Percentiles rank a stretch among this genome's conserved stretches.
Conservation (phyloP, 2,888 invertebrate species). For the Platynereis dumerilii region DNA sequence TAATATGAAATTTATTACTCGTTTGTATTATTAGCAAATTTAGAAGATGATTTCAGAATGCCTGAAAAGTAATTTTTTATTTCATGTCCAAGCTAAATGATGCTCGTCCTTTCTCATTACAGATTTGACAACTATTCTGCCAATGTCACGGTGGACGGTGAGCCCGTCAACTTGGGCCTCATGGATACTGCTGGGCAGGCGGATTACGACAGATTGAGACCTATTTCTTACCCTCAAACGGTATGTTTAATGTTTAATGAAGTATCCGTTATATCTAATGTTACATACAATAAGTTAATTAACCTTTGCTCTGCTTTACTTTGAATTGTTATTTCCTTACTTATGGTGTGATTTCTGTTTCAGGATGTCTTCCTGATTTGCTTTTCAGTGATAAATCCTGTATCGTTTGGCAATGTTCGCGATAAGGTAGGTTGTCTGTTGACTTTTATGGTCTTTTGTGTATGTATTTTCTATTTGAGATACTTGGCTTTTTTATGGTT, state of each 20-base stretch:
- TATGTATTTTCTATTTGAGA: too few species aligned
- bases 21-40: too few species aligned
- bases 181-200: conserved; percentile 94
- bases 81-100: too few species aligned
- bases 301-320: background rate
- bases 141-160: conserved; percentile 99
- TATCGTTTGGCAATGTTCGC: conserved; percentile 98
- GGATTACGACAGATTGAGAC: conserved; percentile 94
- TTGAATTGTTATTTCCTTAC: background rate
- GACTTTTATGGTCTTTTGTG: background rate
- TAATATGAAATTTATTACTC: too few species aligned
- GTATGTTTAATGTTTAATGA: conserved; percentile 54
- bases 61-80: too few species aligned
- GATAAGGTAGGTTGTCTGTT: conserved; percentile 77
- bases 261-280: background rate
- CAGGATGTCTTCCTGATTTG: conserved; percentile 96
- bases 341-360: too few species aligned
- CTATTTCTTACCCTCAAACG: conserved; percentile 96
- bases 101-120: background rate
- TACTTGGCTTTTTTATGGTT: too few species aligned
- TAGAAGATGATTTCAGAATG: too few species aligned
- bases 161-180: conserved; percentile 93
- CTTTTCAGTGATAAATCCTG: conserved; percentile 98
- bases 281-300: background rate
- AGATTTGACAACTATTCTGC: conserved; percentile 98